Conservation (phyloP, 2,888 invertebrate genomes). For the Fragum sueziense region DNA sequence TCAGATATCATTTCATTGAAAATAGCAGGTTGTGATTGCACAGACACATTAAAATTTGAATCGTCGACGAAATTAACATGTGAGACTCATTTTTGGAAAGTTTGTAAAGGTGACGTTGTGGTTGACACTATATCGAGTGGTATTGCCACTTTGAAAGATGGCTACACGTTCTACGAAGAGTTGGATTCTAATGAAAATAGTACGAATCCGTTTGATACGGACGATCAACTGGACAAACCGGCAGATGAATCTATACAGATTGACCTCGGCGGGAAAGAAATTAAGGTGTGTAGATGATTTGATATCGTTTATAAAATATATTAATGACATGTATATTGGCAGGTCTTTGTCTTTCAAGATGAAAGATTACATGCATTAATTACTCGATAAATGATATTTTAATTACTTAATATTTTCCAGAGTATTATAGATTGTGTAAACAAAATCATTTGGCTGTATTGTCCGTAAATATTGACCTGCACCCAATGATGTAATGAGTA, state of each 20-base stretch:
- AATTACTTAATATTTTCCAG: no score
- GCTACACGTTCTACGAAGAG: constrained; percentile 71
- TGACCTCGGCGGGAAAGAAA: constrained; percentile 55
- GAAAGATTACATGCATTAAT: no score
- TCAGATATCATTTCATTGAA: constrained; percentile 78
- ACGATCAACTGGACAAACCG: constrained; percentile 33
- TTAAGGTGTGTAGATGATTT: constrained; percentile 48
- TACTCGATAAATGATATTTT: no score
- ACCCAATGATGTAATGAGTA: no score
- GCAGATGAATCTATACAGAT: constrained; percentile 46
- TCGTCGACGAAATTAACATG: constrained; percentile 74
- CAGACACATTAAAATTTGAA: constrained; percentile 76
- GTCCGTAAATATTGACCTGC: no score
- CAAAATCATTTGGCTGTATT: no score
- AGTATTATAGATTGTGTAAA: no score
- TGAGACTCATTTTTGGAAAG: constrained; percentile 75
- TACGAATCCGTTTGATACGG: constrained; percentile 56
- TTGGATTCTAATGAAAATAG: constrained; percentile 56
- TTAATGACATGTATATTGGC: no score
- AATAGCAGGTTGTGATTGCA: constrained; percentile 78
- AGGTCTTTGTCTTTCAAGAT: no score
- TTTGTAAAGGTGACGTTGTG: constrained; percentile 75
- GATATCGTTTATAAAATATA: no score
- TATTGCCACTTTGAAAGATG: constrained; percentile 70
- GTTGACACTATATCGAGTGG: constrained; percentile 80